Evolutionary conservation across 2,113 vertebrate species (phyloP).

Genomic region (Mirounga angustirostris): DNA sequence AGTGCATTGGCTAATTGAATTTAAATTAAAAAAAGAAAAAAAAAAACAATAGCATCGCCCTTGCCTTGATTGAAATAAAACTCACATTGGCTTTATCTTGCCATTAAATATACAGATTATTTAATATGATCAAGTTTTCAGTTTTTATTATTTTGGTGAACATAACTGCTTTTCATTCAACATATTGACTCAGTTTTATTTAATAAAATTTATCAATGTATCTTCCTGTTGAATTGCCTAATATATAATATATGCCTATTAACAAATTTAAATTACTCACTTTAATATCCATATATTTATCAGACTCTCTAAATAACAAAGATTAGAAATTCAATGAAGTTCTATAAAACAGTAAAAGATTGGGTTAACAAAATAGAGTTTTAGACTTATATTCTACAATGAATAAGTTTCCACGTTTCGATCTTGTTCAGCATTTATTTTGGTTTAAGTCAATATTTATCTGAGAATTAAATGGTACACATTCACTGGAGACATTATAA

Average conservation of each 20-base stretch:
- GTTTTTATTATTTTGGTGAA: not conserved
- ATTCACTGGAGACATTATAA: not conserved
- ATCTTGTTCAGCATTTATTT: not conserved
- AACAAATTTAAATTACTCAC: not conserved
- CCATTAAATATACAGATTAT: not conserved
- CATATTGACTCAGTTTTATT: not conserved
- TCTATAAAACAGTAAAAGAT: not conserved
- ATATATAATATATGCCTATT: not conserved
- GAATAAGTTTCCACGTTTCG: not conserved
- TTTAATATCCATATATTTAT: not conserved
- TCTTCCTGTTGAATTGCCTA: not conserved
- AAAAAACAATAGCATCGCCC: not conserved
- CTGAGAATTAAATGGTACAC: not conserved
- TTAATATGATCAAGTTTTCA: not conserved
- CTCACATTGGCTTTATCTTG: not conserved
- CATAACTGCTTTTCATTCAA: not conserved
- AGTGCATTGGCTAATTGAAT: not conserved
- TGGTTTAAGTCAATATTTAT: conserved; percentile 67
- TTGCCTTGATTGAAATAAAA: not conserved
- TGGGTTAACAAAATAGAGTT: not conserved
- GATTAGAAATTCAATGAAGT: not conserved
- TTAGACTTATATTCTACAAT: not conserved
- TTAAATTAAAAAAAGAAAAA: not conserved
- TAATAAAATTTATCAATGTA: not conserved
- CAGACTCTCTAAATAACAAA: not conserved